phyloP scores from a whole-genome alignment of 2,888 invertebrate species.

The Eulithis prunata region DNA sequence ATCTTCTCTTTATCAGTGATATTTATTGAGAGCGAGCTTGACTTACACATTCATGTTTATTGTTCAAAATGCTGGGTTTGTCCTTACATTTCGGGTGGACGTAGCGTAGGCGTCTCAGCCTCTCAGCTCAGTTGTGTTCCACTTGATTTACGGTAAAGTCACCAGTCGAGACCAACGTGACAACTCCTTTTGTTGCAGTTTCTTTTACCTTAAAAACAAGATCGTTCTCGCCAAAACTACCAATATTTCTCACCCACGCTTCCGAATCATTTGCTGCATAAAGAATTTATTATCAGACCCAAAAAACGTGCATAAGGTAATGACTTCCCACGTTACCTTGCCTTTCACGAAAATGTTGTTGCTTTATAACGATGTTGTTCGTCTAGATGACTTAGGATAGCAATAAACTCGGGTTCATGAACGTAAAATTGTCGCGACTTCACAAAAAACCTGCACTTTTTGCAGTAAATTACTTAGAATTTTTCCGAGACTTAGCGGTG shows the following conservation, averaged over 20 bases:
- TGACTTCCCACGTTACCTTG: constrained; percentile 67
- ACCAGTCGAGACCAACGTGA: constrained; percentile 50
- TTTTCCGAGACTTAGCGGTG: constrained; percentile 61
- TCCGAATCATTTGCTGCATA: constrained; percentile 68
- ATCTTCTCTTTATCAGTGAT: constrained; percentile 73
- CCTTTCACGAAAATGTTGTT: constrained; percentile 64
- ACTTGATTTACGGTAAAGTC: constrained; percentile 64
- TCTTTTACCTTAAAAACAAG: constrained; percentile 51
- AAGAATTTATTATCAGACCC: constrained; percentile 57
- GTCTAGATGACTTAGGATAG: constrained; percentile 74
- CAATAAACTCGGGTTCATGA: constrained; percentile 74
- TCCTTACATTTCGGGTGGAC: constrained; percentile 68
- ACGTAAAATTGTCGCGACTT: constrained; percentile 60
- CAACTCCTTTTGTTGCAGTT: constrained; percentile 62
- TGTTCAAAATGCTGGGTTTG: constrained; percentile 53
- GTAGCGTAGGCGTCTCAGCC: constrained; percentile 80
- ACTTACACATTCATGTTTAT: constrained; percentile 74
- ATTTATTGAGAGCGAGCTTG: constrained; percentile 77
- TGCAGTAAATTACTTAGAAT: constrained; percentile 72
- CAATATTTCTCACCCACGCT: constrained; percentile 71
- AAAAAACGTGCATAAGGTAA: constrained; percentile 63
- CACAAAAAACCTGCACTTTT: constrained; percentile 77
- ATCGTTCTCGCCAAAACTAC: constrained; percentile 54
- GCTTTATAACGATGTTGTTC: constrained; percentile 73
- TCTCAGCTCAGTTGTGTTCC: constrained; percentile 67